Conservation (phyloP, 1,140 invertebrate species). For the Drosophila sp. region DNA sequence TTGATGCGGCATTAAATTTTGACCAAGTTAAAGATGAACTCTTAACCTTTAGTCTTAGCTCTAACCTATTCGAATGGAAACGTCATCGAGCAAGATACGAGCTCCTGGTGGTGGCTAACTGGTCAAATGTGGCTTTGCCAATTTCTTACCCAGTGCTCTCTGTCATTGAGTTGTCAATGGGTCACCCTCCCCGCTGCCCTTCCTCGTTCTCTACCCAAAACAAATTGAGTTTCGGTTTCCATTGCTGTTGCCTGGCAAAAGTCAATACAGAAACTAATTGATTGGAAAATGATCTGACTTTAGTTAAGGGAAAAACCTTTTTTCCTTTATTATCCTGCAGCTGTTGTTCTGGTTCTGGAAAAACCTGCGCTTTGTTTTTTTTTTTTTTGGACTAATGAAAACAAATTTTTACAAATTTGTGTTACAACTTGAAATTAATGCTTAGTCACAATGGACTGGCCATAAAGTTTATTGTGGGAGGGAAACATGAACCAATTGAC, state of each 20-base stretch:
- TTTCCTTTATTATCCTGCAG: not conserved
- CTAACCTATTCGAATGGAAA: constrained; percentile 48
- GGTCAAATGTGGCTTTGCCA: constrained; percentile 48
- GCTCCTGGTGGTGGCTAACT: constrained; percentile 30
- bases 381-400: not conserved
- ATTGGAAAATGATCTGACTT: constrained; percentile 60
- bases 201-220: not conserved
- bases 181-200: not conserved
- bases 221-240: constrained; percentile 44
- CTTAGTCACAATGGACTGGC: constrained; percentile 32
- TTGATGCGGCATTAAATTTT: constrained; percentile 8
- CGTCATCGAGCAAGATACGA: constrained; percentile 20
- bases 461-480: constrained; percentile 14
- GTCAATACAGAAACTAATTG: constrained; percentile 59
- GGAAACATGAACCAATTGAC: constrained; percentile 22
- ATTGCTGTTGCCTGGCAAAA: constrained; percentile 36
- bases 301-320: not conserved
- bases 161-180: constrained; percentile 50
- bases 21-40: constrained; percentile 3
- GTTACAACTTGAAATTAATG: constrained; percentile 35
- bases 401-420: constrained; percentile 25
- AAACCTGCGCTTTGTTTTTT: not conserved
- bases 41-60: not conserved
- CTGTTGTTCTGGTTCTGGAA: not conserved
- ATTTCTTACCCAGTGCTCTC: constrained; percentile 3